A percentile compares a stretch with the other conserved stretches of the same genome.
phyloP scores from a whole-genome alignment of 2,888 invertebrate species.

The Helobdella robusta region DNA sequence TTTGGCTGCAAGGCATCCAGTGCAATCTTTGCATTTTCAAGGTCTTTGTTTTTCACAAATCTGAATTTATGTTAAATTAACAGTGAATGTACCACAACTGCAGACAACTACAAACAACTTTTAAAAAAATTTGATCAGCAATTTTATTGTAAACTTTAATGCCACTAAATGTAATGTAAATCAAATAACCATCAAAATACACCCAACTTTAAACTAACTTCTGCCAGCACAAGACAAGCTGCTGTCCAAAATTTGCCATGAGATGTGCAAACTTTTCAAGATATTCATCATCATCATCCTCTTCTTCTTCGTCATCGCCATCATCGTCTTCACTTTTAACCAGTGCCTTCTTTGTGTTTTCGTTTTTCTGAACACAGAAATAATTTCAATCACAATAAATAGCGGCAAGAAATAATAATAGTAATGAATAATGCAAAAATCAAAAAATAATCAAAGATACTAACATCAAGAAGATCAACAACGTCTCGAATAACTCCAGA shows the following conservation, averaged over 20 bases:
- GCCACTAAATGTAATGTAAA: neutral
- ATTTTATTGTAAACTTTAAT: neutral
- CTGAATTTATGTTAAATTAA: slow-evolving; percentile 33
- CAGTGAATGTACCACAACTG: neutral
- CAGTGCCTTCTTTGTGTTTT: neutral
- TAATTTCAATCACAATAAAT: neutral
- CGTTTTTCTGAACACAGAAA: neutral
- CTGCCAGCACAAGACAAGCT: slow-evolving; percentile 51
- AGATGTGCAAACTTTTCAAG: slow-evolving; percentile 52
- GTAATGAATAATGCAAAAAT: slow-evolving; percentile 7
- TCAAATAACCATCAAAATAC: neutral
- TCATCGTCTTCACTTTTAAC: neutral
- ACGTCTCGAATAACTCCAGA: slow-evolving; percentile 39
- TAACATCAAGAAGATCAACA: neutral
- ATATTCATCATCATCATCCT: slow-evolving; percentile 50
- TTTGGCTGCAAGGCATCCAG: slow-evolving; percentile 49
- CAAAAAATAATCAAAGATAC: no score
- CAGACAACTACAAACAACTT: neutral
- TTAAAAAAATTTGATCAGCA: neutral
- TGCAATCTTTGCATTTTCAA: slow-evolving; percentile 38
- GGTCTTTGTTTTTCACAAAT: slow-evolving; percentile 41
- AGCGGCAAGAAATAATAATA: neutral
- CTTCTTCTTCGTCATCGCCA: slow-evolving; percentile 38
- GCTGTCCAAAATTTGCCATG: slow-evolving; percentile 53
- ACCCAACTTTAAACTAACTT: slow-evolving; percentile 46